Percentiles rank a stretch among this genome's conserved stretches.
Conservation (phyloP, 2,888 invertebrate genomes). For the Trichopoda pennipes region DNA sequence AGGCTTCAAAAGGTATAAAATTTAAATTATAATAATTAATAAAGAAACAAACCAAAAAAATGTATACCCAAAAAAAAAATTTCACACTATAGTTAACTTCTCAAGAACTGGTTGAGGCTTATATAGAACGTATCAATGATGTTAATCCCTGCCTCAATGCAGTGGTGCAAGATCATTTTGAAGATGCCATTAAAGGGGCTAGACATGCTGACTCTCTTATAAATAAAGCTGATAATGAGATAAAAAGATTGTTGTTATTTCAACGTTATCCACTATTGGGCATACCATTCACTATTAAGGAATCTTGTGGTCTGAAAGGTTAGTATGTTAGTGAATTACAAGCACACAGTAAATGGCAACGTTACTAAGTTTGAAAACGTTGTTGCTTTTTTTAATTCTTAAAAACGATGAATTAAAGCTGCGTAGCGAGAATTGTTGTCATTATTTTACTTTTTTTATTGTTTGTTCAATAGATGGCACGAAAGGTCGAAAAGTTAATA, state of each 20-base stretch:
- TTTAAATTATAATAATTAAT: not conserved
- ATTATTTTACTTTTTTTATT: not conserved
- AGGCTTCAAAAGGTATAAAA: slow-evolving; percentile 73
- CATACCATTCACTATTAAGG: slow-evolving; percentile 91
- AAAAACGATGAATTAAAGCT: not conserved
- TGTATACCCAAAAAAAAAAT: not conserved
- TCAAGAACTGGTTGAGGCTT: slow-evolving; percentile 83
- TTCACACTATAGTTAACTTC: slow-evolving; percentile 83
- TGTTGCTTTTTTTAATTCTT: not conserved
- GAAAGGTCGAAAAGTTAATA: slow-evolving; percentile 28
- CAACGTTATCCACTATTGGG: slow-evolving; percentile 87
- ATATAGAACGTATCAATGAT: slow-evolving; percentile 85
- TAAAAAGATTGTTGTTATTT: slow-evolving; percentile 74
- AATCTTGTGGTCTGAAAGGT: slow-evolving; percentile 89
- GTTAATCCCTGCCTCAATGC: slow-evolving; percentile 88
- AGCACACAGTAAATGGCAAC: no score
- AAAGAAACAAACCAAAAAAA: not conserved
- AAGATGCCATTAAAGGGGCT: slow-evolving; percentile 86
- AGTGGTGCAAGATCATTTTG: slow-evolving; percentile 86
- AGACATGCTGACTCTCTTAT: slow-evolving; percentile 82
- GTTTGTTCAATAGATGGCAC: not conserved
- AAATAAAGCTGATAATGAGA: slow-evolving; percentile 71
- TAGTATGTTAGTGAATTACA: slow-evolving; percentile 2
- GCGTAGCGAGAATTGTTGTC: not conserved
- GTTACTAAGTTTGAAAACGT: not conserved